A percentile compares a stretch with the other conserved stretches of the same genome.
Conservation (phyloP, 2,797 vertebrate genomes). For the Hafferia zeledoni region DNA sequence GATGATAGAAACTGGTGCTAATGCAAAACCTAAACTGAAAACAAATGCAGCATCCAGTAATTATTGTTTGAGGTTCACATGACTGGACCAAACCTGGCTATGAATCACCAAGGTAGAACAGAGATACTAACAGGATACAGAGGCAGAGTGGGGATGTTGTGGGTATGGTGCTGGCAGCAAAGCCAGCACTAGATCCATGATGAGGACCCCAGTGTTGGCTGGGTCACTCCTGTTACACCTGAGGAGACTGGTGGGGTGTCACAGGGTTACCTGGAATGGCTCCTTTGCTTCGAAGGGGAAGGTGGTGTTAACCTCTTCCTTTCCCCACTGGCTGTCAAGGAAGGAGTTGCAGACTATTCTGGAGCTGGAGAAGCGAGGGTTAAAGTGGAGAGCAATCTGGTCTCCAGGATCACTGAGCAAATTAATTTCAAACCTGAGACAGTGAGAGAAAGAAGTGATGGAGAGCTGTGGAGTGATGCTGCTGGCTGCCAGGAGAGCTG, state of each 20-base stretch:
- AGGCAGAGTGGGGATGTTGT: background rate
- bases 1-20: background rate
- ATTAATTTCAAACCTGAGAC: conserved; percentile 82
- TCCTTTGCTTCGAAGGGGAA: conserved; percentile 76
- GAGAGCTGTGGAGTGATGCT: rapidly evolving
- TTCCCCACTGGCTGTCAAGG: conserved; percentile 77
- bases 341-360: conserved; percentile 81
- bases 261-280: conserved; percentile 79
- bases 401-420: conserved; percentile 77
- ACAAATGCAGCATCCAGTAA: background rate
- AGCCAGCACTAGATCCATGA: background rate
- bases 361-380: conserved; percentile 77
- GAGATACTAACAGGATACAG: background rate
- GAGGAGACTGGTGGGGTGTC: rapidly evolving
- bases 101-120: background rate
- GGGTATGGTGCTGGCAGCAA: background rate
- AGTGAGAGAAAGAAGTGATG: background rate
- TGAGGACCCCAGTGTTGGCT: background rate
- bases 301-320: conserved; percentile 73
- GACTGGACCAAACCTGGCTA: background rate
- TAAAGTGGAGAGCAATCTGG: conserved; percentile 81
- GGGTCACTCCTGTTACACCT: background rate
- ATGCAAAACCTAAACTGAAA: background rate
- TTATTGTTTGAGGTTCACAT: background rate
- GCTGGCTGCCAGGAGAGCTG: background rate